These are phyloP conservation scores for Brenthis hecate DNA, from an alignment of 2,888 invertebrate species.

Conservation along the genomic window DNA sequence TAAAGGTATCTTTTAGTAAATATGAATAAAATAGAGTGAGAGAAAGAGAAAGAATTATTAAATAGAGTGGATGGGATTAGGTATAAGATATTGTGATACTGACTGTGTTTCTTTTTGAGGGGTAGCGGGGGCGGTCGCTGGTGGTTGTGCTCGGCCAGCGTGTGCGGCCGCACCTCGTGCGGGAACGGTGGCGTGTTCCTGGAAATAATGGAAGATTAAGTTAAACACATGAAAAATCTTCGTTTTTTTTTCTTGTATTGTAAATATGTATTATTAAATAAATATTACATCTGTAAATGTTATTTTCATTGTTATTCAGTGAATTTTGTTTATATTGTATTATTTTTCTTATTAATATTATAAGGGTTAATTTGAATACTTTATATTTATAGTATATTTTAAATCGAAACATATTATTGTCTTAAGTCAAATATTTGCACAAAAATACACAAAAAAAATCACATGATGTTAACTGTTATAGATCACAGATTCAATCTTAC, in stretches of 20 bases:
- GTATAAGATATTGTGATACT: constrained; percentile 74
- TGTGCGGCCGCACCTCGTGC: constrained; percentile 76
- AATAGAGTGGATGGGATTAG: neutral
- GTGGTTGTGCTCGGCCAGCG: constrained; percentile 75
- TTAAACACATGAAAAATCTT: neutral
- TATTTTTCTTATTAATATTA: no score
- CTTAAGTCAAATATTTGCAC: no score
- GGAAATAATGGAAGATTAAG: constrained; percentile 16
- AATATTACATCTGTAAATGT: no score
- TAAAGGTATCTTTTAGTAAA: no score
- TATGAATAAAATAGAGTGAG: neutral
- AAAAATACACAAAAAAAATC: no score
- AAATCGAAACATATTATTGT: no score
- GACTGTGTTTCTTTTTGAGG: constrained; percentile 96
- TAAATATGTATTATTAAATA: neutral
- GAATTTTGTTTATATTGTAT: no score
- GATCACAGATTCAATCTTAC: no score
- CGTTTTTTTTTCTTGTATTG: neutral
- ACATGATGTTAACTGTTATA: no score
- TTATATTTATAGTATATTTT: no score
- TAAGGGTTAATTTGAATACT: no score
- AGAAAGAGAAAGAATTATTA: neutral
- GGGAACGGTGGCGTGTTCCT: constrained; percentile 66
- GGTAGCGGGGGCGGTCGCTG: constrained; percentile 95
- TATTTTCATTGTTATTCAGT: no score